phyloP scores from a whole-genome alignment of 2,797 vertebrate species.

The Eospalax fontanierii region DNA sequence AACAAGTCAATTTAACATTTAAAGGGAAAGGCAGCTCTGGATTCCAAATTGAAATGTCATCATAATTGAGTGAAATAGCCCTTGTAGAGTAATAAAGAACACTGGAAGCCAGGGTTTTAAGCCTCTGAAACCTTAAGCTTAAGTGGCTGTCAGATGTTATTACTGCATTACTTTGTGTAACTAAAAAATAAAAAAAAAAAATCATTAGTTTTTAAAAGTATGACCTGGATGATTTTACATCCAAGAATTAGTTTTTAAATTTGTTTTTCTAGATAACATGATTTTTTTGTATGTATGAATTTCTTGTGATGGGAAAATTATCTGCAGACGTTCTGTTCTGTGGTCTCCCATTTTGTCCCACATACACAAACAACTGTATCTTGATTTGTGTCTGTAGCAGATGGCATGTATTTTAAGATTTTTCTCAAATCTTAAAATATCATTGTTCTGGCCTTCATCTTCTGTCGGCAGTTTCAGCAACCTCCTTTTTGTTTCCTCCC shows the following conservation, averaged over 20 bases:
- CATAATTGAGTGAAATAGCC: constrained; percentile 81
- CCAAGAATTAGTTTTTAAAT: constrained; percentile 53
- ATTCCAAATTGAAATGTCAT: constrained; percentile 82
- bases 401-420: constrained; percentile 61
- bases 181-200: constrained; percentile 33
- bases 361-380: constrained; percentile 30
- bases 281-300: constrained; percentile 59
- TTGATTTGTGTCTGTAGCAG: constrained; percentile 49
- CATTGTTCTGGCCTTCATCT: constrained; percentile 24
- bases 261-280: constrained; percentile 59
- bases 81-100: constrained; percentile 71
- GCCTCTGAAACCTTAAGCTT: constrained; percentile 64
- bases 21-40: constrained; percentile 73
- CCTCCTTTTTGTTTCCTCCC: background rate
- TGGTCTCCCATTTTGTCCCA: constrained; percentile 30
- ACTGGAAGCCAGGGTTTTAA: constrained; percentile 64
- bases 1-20: constrained; percentile 78
- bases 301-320: constrained; percentile 37
- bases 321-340: background rate
- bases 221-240: constrained; percentile 14
- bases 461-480: constrained; percentile 28
- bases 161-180: constrained; percentile 69
- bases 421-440: constrained; percentile 62
- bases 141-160: constrained; percentile 68
- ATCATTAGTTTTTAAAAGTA: constrained; percentile 72